Percentiles rank a stretch among this genome's conserved stretches.
phyloP scores from a whole-genome alignment of 1,140 invertebrate genomes.

The Sycophaga agraensis region DNA sequence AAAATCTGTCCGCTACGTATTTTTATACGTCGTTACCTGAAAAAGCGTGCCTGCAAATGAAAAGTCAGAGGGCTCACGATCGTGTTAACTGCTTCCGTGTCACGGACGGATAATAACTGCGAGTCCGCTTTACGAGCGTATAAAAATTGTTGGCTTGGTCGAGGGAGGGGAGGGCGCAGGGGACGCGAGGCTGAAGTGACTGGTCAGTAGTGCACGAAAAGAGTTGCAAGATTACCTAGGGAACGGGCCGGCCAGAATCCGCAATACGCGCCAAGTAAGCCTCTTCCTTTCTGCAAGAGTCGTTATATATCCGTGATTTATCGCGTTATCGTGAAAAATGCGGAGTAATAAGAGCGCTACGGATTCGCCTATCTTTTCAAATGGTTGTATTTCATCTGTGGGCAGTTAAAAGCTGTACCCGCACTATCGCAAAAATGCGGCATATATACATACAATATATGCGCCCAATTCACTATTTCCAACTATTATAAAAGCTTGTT shows the following conservation, averaged over 20 bases:
- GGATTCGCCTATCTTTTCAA: not conserved
- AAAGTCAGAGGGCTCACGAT: not conserved
- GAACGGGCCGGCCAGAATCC: not conserved
- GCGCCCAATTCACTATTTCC: no score
- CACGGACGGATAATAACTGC: conserved; percentile 31
- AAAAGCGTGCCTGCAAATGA: conserved; percentile 18
- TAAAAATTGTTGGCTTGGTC: conserved; percentile 33
- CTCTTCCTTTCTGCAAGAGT: not conserved
- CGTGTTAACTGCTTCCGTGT: conserved; percentile 32
- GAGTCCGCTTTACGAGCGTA: conserved; percentile 25
- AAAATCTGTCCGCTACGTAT: no score
- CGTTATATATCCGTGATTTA: conserved; percentile 10
- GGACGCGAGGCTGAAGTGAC: not conserved
- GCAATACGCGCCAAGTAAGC: not conserved
- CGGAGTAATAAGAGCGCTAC: not conserved
- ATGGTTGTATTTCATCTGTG: not conserved
- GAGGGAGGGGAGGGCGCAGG: not conserved
- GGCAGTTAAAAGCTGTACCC: not conserved
- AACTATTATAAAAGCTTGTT: no score
- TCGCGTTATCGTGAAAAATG: conserved; percentile 9
- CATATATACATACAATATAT: no score
- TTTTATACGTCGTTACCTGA: conserved; percentile 1
- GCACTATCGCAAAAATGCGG: no score
- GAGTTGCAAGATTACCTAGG: conserved; percentile 31
- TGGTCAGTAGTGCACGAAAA: conserved; percentile 25